Evolutionary conservation across 2,797 vertebrate genomes (phyloP), one percentile per base, ranked within the genome.

Genomic region (Phyllotis vaccarum): DNA sequence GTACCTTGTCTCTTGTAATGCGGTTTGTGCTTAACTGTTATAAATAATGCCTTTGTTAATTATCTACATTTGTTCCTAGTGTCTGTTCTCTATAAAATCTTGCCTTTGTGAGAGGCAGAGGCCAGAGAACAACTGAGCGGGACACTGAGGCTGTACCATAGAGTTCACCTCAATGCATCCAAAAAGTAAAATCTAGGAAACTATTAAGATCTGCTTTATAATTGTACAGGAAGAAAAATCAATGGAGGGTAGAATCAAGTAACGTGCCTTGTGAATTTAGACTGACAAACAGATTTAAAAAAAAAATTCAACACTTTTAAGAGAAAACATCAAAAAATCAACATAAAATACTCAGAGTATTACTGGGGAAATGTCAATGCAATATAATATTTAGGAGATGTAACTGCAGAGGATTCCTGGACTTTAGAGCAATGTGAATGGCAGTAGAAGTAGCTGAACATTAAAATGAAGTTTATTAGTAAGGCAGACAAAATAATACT

Each of bases 231-330:
- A 14, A 92, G 21, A 68, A 70, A 31, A 82, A 24, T 54, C 37
- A 29, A 46, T 16, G 49, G 14, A 31, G 86, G 60, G 3, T 12
- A 83, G 7, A 91, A 72, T 79, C 27, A 91, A 80, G 64, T 92
- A 70, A 82, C n/a, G 37, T 31, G 54, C 49, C 17, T 91, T 89
- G 0, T 17, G 10, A 16, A 60, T 89, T 46, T 86, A 78, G n/a
- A 79, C 6, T 94, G 8, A 86, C 9, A 90, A 95, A 93, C 8
- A 7, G 83, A 88, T 64, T n/a, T n/a, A n/a, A 85, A 21, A 90
- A 93, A 95, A 2, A 12, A 80, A 78, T 60, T 22, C 0, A 24
- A 27, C 17, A 49, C 4, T 62, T 91, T 81, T 19, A 13, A 78
- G 14, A 76, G 40, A 27, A 86, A 95, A 52, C 9, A 89, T 78